Conservation (phyloP, 2,113 vertebrate genomes). For the Gracilinanus agilis region DNA sequence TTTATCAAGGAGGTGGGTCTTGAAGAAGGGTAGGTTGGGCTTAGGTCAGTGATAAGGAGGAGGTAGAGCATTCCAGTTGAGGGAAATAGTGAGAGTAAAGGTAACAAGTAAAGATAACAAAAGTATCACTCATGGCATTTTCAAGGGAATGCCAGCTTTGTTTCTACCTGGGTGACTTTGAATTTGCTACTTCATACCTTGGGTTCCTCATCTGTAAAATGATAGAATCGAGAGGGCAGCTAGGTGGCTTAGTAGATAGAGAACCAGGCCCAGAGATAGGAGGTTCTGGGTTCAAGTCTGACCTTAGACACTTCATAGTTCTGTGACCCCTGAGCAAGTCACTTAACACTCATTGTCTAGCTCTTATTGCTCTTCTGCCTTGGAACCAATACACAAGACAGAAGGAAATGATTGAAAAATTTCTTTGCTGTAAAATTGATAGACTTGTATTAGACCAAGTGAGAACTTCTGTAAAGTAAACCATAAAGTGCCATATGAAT, state of each 20-base stretch:
- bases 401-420: no score
- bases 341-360: no score
- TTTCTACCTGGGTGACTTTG: background rate
- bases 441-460: background rate
- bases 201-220: background rate
- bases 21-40: background rate
- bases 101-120: no score
- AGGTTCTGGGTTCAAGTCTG: no score
- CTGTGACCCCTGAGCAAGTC: no score
- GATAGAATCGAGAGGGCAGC: no score
- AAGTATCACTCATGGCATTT: background rate
- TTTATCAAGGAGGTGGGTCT: background rate
- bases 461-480: background rate
- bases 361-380: no score
- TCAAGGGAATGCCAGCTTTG: constrained; percentile 8
- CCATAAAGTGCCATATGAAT: background rate
- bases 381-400: no score
- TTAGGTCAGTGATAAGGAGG: background rate
- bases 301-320: no score
- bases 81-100: background rate
- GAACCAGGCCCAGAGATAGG: no score
- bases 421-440: background rate
- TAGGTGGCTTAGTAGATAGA: no score
- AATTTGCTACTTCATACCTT: background rate
- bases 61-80: background rate